phyloP scores from a whole-genome alignment of 2,113 vertebrate genomes.

The Hassar affinis region DNA sequence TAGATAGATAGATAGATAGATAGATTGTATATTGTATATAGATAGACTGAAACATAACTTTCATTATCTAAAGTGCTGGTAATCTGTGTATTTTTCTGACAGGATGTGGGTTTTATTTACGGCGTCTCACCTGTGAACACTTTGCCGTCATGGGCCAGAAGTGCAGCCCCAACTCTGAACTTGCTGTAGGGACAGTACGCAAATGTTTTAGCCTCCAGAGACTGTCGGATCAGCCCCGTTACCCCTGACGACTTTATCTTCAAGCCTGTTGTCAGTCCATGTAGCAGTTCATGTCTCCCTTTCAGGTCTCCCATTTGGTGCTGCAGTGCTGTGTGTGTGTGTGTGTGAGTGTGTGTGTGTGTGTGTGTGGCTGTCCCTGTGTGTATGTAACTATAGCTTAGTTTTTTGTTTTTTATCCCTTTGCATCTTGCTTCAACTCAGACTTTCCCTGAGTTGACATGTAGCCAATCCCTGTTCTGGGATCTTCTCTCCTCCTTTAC shows the following conservation, averaged over 20 bases:
- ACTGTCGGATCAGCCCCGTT: constrained; percentile 58
- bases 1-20: not conserved
- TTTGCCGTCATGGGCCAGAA: constrained; percentile 73
- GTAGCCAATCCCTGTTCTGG: constrained; percentile 58
- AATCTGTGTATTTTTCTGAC: not conserved
- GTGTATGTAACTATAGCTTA: not conserved
- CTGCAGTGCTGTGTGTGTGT: constrained; percentile 8
- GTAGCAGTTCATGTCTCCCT: constrained; percentile 3
- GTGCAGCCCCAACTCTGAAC: constrained; percentile 87
- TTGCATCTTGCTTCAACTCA: not conserved
- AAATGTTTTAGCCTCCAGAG: constrained; percentile 74
- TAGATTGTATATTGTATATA: not conserved
- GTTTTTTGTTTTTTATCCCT: not conserved
- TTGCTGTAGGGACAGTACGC: constrained; percentile 92
- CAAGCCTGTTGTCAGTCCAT: not conserved
- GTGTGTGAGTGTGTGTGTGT: constrained; percentile 24
- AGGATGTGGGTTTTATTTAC: not conserved
- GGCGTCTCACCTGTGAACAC: constrained; percentile 82
- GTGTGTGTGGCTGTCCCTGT: constrained; percentile 14
- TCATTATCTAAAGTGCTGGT: not conserved
- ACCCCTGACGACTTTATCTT: constrained; percentile 20
- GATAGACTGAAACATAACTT: not conserved
- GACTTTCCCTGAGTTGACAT: not conserved
- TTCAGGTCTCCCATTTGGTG: constrained; percentile 35
- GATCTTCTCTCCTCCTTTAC: constrained; percentile 36